Conservation (phyloP, 2,113 vertebrate species). For the Prolemur simus region DNA sequence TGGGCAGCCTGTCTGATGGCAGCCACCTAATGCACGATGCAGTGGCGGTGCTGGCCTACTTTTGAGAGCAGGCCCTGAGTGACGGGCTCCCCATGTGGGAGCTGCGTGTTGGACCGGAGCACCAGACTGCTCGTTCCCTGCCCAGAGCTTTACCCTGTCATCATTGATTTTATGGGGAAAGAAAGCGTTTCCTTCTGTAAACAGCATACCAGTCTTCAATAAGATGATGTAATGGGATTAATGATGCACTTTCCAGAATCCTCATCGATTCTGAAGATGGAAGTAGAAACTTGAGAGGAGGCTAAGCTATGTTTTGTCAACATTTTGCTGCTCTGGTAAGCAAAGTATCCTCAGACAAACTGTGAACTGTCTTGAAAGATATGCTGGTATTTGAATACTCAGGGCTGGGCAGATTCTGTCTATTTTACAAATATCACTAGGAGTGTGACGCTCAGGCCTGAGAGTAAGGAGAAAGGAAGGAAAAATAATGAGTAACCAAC, state of each 20-base stretch:
- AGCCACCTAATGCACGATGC: background rate
- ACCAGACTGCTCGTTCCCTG: conserved; percentile 19
- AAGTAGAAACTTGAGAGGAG: conserved; percentile 71
- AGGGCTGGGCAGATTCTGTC: background rate
- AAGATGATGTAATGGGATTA: conserved; percentile 77
- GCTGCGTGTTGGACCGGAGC: background rate
- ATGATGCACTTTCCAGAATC: conserved; percentile 74
- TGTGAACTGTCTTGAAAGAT: conserved; percentile 48
- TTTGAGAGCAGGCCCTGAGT: conserved; percentile 31
- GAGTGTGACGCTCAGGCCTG: background rate
- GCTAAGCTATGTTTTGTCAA: conserved; percentile 68
- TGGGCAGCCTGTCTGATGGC: background rate
- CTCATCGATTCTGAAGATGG: conserved; percentile 73
- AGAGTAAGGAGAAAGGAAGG: background rate
- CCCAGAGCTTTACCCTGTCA: conserved; percentile 59
- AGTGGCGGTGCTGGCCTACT: conserved; percentile 36
- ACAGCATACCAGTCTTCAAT: conserved; percentile 63
- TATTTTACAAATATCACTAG: background rate
- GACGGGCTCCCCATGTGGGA: background rate
- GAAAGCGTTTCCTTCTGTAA: conserved; percentile 67
- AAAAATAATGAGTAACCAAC: background rate
- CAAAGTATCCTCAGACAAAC: conserved; percentile 70
- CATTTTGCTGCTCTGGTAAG: conserved; percentile 70
- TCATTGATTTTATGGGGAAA: conserved; percentile 69
- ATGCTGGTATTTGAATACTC: conserved; percentile 50